phyloP scores from a whole-genome alignment of 1,140 invertebrate genomes.

The Musca domestica region DNA sequence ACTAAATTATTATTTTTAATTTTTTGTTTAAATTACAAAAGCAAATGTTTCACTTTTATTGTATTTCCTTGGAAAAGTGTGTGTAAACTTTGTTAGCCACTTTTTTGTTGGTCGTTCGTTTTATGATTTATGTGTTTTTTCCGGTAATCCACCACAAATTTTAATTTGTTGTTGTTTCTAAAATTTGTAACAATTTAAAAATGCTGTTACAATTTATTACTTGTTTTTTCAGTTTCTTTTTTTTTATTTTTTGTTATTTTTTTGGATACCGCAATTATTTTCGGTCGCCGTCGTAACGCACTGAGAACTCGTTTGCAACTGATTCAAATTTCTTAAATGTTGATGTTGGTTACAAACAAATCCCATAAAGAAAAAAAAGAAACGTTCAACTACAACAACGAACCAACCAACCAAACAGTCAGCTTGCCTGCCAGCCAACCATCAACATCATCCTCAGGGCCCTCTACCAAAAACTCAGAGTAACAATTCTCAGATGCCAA shows the following conservation, averaged over 20 bases:
- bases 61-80: no score
- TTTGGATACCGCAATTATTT: slow-evolving; percentile 11
- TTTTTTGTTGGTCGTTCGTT: no score
- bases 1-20: not conserved
- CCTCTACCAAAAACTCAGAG: no score
- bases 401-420: not conserved
- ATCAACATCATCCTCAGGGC: not conserved
- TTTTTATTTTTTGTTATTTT: slow-evolving; percentile 18
- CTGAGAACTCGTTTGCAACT: slow-evolving; percentile 51
- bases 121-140: slow-evolving; percentile 14
- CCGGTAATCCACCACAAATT: not conserved
- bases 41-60: not conserved
- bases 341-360: slow-evolving; percentile 29
- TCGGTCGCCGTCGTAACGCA: slow-evolving; percentile 42
- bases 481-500: no score
- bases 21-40: not conserved
- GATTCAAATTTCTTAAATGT: slow-evolving; percentile 46
- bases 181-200: slow-evolving; percentile 5
- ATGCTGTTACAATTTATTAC: slow-evolving; percentile 18
- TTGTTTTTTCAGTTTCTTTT: slow-evolving; percentile 4
- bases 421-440: slow-evolving; percentile 4
- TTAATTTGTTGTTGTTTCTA: not conserved
- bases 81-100: no score
- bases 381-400: slow-evolving; percentile 1
- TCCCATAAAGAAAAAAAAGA: slow-evolving; percentile 17